Conservation (phyloP, 2,888 invertebrate species). For the Trichopria drosophilae region DNA sequence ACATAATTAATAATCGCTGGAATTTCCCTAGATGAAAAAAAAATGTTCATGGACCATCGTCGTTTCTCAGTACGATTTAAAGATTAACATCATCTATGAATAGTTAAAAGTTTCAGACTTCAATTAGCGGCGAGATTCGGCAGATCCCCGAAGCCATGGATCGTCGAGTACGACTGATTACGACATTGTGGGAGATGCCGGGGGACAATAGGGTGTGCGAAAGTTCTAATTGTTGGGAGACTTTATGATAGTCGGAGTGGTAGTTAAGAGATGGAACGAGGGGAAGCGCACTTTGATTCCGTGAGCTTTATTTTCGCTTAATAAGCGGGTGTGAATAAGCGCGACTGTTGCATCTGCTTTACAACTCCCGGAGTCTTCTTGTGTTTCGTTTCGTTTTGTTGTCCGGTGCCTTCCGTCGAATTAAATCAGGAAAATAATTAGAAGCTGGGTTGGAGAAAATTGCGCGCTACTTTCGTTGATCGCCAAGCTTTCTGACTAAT, state of each 20-base stretch:
- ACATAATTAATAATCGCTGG: too few species aligned
- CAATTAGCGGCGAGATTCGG: too few species aligned
- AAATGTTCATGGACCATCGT: too few species aligned
- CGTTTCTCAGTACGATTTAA: too few species aligned
- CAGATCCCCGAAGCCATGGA: neutral
- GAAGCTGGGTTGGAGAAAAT: conserved; percentile 4
- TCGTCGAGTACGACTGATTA: conserved; percentile 1
- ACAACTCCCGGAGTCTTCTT: conserved; percentile 45
- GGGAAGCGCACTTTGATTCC: conserved; percentile 41
- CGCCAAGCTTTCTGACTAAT: conserved; percentile 45
- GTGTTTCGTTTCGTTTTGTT: conserved; percentile 47
- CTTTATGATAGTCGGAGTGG: conserved; percentile 8
- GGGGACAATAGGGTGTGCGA: conserved; percentile 7
- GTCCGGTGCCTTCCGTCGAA: conserved; percentile 30
- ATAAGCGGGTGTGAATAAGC: conserved; percentile 49
- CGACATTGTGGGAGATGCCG: conserved; percentile 2
- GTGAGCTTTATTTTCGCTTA: conserved; percentile 47
- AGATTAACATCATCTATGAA: too few species aligned
- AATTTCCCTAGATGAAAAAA: too few species aligned
- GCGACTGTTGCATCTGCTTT: conserved; percentile 44
- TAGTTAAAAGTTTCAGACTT: too few species aligned
- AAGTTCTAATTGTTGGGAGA: conserved; percentile 27
- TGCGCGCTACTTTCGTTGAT: conserved; percentile 18
- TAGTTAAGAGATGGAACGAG: conserved; percentile 11
- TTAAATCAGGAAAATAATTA: neutral